Evolutionary conservation across 2,888 invertebrate species (phyloP), one percentile per base, ranked within the genome.

Genomic region (Nephrotoma flavescens): DNA sequence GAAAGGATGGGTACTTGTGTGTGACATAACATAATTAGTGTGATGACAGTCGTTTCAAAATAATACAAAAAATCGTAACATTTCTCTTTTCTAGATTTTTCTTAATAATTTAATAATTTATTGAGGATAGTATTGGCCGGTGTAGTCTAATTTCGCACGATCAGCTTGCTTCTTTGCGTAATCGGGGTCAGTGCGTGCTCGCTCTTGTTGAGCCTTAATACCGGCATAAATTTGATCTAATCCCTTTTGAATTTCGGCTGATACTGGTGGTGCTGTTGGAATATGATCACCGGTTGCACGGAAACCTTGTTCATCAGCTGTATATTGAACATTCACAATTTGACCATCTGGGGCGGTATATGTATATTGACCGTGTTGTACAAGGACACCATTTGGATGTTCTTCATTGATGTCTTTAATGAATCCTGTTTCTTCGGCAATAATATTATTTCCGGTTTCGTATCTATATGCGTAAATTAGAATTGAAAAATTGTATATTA

Each of bases 181-280:
- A 41, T 90, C 91, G 0, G 92, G 92, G 89, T 92, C 91, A 52
- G 88, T 90, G 88, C 90, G 91, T 86, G 91, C 91, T 89, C 94
- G 94, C 88, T 92, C 91, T 88, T 91, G 91, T 88, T 92, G 93
- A 92, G 90, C 87, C 90, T 94, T 95, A 89, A 97, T 97, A 89
- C 96, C 96, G 87, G 96, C 96, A 91, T 95, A 97, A 91, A 97
- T 97, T 90, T 96, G 94, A 91, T 97, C 97, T 88, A 97, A 93
- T 87, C 96, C 96, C 91, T 96, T 96, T 92, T 97, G 97, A 89
- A 96, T 96, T 92, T 96, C 96, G 88, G 95, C 93, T 86, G 96
- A 96, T 42, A 96, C 95, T 88, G 96, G 96, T 12, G 96, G 96
- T 88, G 96, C 95, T 86, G 96, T 96, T 88, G 96, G 96, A 89